phyloP scores from a whole-genome alignment of 2,113 vertebrate species.

The Tupaia tana region DNA sequence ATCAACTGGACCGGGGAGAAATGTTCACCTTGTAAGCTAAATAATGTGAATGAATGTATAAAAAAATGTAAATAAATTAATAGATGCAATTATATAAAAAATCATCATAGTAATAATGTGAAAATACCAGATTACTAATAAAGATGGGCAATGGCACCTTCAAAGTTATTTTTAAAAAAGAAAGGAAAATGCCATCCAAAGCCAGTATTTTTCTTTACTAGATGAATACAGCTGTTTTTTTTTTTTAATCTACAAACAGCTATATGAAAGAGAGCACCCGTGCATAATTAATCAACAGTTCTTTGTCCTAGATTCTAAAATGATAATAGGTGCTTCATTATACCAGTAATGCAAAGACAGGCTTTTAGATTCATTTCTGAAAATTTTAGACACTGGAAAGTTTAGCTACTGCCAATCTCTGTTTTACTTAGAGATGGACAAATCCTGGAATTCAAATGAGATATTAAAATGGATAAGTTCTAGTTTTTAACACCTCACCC shows the following conservation, averaged over 20 bases:
- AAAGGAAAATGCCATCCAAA: neutral
- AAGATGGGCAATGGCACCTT: neutral
- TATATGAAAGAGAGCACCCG: neutral
- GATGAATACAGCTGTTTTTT: neutral
- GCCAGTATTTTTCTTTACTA: neutral
- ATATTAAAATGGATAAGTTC: neutral
- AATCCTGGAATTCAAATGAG: neutral
- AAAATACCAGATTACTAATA: neutral
- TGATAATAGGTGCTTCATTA: neutral
- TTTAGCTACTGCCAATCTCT: neutral
- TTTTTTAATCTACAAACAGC: neutral
- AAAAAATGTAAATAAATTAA: too few relatives aligned
- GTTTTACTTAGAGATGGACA: neutral
- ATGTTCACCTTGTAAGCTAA: too few relatives aligned
- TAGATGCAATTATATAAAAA: too few relatives aligned
- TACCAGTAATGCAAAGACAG: neutral
- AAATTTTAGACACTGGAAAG: neutral
- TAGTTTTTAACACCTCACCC: neutral
- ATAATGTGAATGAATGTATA: too few relatives aligned
- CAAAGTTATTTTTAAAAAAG: neutral
- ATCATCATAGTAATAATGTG: neutral
- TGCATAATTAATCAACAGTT: neutral
- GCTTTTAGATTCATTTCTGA: neutral
- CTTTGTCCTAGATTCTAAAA: slow-evolving; percentile 13
- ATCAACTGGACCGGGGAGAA: too few relatives aligned